A percentile compares a stretch with the other conserved stretches of the same genome.
Evolutionary conservation across 2,888 invertebrate genomes (phyloP).

Genomic region (Drosophila tanythrix): DNA sequence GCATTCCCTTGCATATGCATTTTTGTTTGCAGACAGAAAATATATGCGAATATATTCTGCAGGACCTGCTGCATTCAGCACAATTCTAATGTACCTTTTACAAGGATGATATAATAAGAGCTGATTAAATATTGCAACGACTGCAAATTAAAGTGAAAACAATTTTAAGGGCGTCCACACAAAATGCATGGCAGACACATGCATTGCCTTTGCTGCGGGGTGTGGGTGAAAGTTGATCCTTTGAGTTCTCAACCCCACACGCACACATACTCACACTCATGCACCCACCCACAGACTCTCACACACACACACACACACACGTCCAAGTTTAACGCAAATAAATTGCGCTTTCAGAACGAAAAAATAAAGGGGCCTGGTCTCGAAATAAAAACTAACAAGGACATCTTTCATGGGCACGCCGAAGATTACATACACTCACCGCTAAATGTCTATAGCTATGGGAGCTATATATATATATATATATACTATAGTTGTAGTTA

Average conservation of each 20-base stretch:
- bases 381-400: constrained; percentile 9
- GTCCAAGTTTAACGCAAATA: constrained; percentile 77
- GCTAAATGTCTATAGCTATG: background rate
- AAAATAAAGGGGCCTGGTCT: constrained; percentile 41
- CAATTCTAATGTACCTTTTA: constrained; percentile 15
- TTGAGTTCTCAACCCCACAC: constrained; percentile 20
- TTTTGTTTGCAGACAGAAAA: background rate
- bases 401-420: background rate
- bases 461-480: background rate
- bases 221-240: constrained; percentile 66
- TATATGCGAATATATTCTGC: background rate
- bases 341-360: constrained; percentile 79
- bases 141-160: constrained; percentile 78
- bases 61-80: constrained; percentile 17
- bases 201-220: constrained; percentile 43
- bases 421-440: background rate
- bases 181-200: constrained; percentile 53
- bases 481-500: too few species aligned
- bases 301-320: constrained; percentile 22
- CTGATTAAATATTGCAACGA: constrained; percentile 77
- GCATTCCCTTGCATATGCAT: background rate
- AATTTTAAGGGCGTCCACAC: constrained; percentile 58
- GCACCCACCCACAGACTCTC: constrained; percentile 1
- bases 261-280: constrained; percentile 7
- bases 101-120: constrained; percentile 32